Evolutionary conservation across 2,797 vertebrate species (phyloP).

Genomic region (Eupleurogrammus muticus): DNA sequence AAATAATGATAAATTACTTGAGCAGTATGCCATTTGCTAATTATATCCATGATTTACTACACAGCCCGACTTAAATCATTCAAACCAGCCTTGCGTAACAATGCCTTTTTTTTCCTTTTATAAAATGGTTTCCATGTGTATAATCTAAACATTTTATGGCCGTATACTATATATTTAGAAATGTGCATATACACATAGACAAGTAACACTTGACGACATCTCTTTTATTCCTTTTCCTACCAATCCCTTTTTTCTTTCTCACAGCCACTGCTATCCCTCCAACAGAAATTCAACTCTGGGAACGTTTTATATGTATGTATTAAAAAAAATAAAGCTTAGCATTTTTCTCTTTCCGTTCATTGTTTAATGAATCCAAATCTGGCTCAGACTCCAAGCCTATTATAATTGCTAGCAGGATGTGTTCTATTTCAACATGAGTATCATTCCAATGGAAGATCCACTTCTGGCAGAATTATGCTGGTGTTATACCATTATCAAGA

Average conservation of each 20-base stretch:
- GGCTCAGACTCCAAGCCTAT: conserved; percentile 83
- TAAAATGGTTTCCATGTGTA: conserved; percentile 99
- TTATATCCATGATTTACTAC: conserved; percentile 99
- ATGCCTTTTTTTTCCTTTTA: conserved; percentile 94
- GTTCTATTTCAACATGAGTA: conserved; percentile 83
- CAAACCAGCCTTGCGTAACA: conserved; percentile 99
- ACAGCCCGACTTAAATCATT: conserved; percentile 99
- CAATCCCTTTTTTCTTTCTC: conserved; percentile 49
- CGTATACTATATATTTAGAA: conserved; percentile 73
- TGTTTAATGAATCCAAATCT: conserved; percentile 89
- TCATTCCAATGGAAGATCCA: conserved; percentile 81
- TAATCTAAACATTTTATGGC: conserved; percentile 98
- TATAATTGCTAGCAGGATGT: conserved; percentile 87
- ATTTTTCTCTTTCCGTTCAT: conserved; percentile 83
- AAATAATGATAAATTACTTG: conserved; percentile 99
- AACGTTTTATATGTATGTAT: conserved; percentile 82
- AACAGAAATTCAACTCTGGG: conserved; percentile 73
- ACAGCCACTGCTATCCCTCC: conserved; percentile 81
- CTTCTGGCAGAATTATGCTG: conserved; percentile 78
- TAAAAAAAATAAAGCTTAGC: conserved; percentile 78
- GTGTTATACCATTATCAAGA: conserved; percentile 77
- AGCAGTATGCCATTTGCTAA: conserved; percentile 99
- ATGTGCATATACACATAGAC: conserved; percentile 57
- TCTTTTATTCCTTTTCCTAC: conserved; percentile 80
- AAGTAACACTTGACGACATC: conserved; percentile 83